Evolutionary conservation across 2,797 vertebrate species (phyloP).

Genomic region (Xenentodon cancila): DNA sequence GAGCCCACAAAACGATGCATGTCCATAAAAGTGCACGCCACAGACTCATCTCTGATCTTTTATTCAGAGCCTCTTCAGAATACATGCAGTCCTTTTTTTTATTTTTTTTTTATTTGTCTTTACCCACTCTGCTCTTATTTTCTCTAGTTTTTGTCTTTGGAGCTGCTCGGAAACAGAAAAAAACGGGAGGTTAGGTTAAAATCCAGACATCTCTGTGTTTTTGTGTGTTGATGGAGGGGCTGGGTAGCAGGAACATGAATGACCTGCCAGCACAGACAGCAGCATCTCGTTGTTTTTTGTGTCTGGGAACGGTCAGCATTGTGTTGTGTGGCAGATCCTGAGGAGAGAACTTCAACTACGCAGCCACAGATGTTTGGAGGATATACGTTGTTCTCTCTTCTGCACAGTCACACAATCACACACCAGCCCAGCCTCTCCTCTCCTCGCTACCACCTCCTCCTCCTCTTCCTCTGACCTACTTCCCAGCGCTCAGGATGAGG

Average conservation of each 20-base stretch:
- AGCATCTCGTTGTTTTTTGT: too few relatives aligned
- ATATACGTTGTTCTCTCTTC: slow-evolving; percentile 20
- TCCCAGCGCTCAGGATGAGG: slow-evolving; percentile 62
- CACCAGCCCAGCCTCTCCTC: slow-evolving; percentile 21
- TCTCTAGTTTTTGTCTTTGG: slow-evolving; percentile 20
- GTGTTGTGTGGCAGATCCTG: too few relatives aligned
- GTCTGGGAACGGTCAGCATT: too few relatives aligned
- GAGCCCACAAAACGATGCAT: slow-evolving; percentile 53
- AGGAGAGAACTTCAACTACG: too few relatives aligned
- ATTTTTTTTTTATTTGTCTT: not conserved
- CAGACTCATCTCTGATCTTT: slow-evolving; percentile 52
- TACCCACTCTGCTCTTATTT: slow-evolving; percentile 12
- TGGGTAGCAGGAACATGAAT: slow-evolving; percentile 19
- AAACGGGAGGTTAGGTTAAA: not conserved
- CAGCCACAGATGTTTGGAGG: slow-evolving; percentile 32
- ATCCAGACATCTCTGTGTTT: not conserved
- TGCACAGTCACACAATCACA: slow-evolving; percentile 3
- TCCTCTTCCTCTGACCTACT: slow-evolving; percentile 77
- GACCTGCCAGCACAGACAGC: slow-evolving; percentile 36
- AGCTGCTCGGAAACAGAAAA: not conserved
- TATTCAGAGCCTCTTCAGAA: slow-evolving; percentile 55
- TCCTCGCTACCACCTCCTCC: slow-evolving; percentile 35
- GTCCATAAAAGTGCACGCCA: slow-evolving; percentile 23
- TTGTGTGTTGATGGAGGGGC: too few relatives aligned
- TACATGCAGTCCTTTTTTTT: not conserved